Evolutionary conservation across 2,888 invertebrate genomes (phyloP), one percentile per base, ranked within the genome.

Genomic region (Parnassius orleans): DNA sequence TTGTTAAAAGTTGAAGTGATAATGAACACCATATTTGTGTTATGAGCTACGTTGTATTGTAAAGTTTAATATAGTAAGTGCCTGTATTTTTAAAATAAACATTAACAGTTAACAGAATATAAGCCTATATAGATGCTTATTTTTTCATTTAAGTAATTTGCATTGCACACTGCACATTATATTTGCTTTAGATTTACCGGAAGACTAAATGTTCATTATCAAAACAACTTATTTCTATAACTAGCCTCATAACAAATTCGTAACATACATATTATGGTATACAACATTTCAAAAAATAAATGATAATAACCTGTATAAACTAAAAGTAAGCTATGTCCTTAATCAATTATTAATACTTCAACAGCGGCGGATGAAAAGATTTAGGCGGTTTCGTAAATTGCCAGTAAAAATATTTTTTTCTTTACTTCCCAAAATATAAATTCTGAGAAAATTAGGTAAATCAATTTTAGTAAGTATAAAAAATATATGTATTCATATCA

Each of bases 331-430:
- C 50, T 48, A 47, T n/a, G 43, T 14, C 48, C 44, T 48, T 62
- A 53, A 19, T 53, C 24, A 54, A 46, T 58, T 44, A 58, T 15
- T 62, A 58, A 62, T 62, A 58, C 53, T 62, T 62, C 14, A 50
- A 19, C n/a, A 54, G 44, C 41, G 43, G 15, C 19, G 3, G 11
- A 50, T 33, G 53, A 33, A 9, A 33, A 51, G 24, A 44, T 46
- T 47, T 53, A 59, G 53, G 59, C 47, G 53, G 59, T 59, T 42
- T 59, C 47, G 14, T 41, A 24, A 15, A 52, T 41, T 47, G 10
- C 11, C 41, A 33, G 12, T 57, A 57, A 57, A 24, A 51, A 19
- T 9, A 51, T 10, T 10, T 51, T 24, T 19, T 50, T 50, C 7
- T 33, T 33, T 33, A 33, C 33, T 7, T 33, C 33, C 3, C 10